Evolutionary conservation across 30 jellyfish, hydroid and myxozoan genomes (phyloP), one percentile per base, ranked within the genome.

Genomic region (Rhopilema esculentum): DNA sequence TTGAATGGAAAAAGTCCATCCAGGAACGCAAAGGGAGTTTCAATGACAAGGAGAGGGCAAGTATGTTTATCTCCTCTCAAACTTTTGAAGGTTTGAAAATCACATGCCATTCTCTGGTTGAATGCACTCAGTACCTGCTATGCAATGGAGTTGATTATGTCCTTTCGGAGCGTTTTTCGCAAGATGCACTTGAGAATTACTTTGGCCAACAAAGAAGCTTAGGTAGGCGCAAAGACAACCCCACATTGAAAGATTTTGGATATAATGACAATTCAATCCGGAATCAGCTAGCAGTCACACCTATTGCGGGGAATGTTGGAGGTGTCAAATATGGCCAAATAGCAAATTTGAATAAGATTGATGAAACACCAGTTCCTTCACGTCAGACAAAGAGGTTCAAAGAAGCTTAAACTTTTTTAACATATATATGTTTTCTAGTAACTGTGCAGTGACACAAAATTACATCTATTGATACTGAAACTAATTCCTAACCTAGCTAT

Each of bases 61-160:
- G 90, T 22, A 83, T 83, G 92, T 83, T 83, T 32, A 20, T 68
- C 40, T 71, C 89, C 25, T 27, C 53, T 28, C 89, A 83, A 52
- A 83, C 92, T 16, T 52, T 18, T 51, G 92, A 83, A 48, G 92
- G 92, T 9, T n/a, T 67, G 30, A 27, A 67, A 69, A 69, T 83
- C 26, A 83, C 92, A 68, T 28, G 53, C 32, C 21, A 31, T 30
- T 69, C 92, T 20, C 33, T 70, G 20, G 82, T 70, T 8, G 92
- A 49, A 19, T 88, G 79, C 12, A 65, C 84, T 24, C 31, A 70
- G 66, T 83, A 23, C 82, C 89, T 83, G 30, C 27, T 83, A 19
- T 7, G 78, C 51, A 23, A 83, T 22, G 92, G 92, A 19, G 61
- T 83, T 30, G 65, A 65, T 19, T 83, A 8, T 70, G 79, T 83